These are phyloP conservation scores for Melanostigma gelatinosum DNA, from an alignment of 2,113 vertebrate species.

Conservation along the genomic window DNA sequence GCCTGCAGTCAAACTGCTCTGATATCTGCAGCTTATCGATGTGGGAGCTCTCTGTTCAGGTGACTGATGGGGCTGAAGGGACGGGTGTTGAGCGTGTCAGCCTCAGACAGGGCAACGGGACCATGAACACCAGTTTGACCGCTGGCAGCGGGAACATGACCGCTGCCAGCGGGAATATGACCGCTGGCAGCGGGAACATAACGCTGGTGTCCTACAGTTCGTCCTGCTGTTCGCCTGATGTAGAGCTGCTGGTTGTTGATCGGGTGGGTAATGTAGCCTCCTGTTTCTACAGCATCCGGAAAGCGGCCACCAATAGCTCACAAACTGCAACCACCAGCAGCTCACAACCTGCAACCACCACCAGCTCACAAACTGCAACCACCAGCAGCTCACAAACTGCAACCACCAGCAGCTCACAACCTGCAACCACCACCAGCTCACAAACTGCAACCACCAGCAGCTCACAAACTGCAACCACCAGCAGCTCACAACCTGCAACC, in stretches of 20 bases:
- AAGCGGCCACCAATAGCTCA: background rate
- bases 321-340: background rate
- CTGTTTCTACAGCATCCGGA: constrained; percentile 54
- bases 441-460: too few relatives aligned
- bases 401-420: too few relatives aligned
- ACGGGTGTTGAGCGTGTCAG: constrained; percentile 62
- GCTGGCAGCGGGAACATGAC: background rate
- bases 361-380: background rate
- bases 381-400: too few relatives aligned
- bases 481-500: too few relatives aligned
- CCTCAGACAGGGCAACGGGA: constrained; percentile 26
- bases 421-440: too few relatives aligned
- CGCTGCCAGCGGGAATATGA: background rate
- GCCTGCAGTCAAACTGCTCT: constrained; percentile 54
- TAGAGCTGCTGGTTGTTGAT: constrained; percentile 72
- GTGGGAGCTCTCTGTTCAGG: constrained; percentile 61
- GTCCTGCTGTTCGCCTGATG: constrained; percentile 65
- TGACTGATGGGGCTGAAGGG: constrained; percentile 61
- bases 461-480: too few relatives aligned
- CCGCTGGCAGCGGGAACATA: constrained; percentile 8
- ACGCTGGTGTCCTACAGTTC: constrained; percentile 67
- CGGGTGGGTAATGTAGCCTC: constrained; percentile 68
- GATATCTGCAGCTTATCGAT: constrained; percentile 37
- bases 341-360: background rate
- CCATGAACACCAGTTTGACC: too few relatives aligned